Evolutionary conservation across 2,888 invertebrate genomes (phyloP).

Genomic region (Coenonympha glycerion): DNA sequence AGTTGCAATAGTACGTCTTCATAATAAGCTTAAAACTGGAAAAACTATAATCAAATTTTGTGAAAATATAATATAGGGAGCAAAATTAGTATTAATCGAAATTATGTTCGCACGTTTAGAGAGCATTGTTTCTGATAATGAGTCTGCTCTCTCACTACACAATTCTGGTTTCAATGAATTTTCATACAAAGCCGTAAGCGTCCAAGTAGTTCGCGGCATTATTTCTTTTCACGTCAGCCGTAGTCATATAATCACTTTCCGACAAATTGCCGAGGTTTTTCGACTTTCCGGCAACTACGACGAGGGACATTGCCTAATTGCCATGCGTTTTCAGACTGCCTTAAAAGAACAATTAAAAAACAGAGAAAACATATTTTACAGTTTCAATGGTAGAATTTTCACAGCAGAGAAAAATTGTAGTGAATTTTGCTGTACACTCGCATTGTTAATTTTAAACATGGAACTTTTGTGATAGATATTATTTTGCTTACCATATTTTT

Average conservation of each 20-base stretch:
- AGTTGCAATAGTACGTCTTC: no score
- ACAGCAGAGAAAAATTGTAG: no score
- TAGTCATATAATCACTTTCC: constrained; percentile 26
- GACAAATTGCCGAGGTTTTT: constrained; percentile 26
- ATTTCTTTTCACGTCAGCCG: constrained; percentile 25
- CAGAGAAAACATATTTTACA: constrained; percentile 2
- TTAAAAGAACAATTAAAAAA: constrained; percentile 16
- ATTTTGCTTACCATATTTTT: no score
- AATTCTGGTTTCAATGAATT: constrained; percentile 21
- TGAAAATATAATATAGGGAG: neutral
- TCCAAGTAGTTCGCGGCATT: constrained; percentile 24
- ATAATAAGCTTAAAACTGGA: no score
- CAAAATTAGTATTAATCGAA: neutral
- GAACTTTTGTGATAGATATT: no score
- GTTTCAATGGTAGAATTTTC: no score
- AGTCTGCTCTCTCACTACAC: constrained; percentile 21
- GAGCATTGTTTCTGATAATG: constrained; percentile 20
- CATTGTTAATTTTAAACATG: neutral
- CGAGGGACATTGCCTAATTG: constrained; percentile 25
- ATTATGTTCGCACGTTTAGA: constrained; percentile 11
- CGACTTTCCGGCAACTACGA: constrained; percentile 20
- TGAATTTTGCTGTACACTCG: no score
- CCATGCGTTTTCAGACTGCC: constrained; percentile 23
- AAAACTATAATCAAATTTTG: neutral
- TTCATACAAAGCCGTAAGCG: constrained; percentile 23